These are phyloP conservation scores for Hyles lineata DNA, from an alignment of 2,888 invertebrate genomes.

Conservation along the genomic window DNA sequence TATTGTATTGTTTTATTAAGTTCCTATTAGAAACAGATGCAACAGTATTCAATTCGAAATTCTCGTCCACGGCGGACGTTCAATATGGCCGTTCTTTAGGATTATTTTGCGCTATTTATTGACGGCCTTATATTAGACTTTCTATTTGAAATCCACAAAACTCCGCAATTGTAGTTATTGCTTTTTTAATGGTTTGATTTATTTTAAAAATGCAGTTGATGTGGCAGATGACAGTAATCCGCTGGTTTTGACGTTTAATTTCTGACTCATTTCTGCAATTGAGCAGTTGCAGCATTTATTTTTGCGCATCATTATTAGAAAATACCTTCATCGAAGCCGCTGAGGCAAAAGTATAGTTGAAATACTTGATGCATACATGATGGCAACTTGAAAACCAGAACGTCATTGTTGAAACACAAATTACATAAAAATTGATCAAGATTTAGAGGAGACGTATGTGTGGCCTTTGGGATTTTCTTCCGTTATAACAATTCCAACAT, in stretches of 20 bases:
- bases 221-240: conserved; percentile 79
- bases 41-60: conserved; percentile 39
- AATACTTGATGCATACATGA: neutral
- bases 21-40: conserved; percentile 28
- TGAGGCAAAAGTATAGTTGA: neutral
- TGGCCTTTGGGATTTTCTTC: neutral
- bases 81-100: conserved; percentile 81
- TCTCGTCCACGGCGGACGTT: conserved; percentile 63
- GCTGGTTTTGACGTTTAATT: conserved; percentile 76
- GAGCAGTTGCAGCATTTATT: conserved; percentile 32
- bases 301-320: conserved; percentile 29
- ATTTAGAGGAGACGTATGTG: neutral
- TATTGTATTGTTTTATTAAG: conserved; percentile 36
- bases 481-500: no score
- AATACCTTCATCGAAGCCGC: neutral
- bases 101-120: conserved; percentile 32
- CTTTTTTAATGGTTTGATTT: conserved; percentile 31
- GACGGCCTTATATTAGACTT: conserved; percentile 13
- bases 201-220: conserved; percentile 66
- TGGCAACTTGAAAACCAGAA: neutral
- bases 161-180: neutral
- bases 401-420: conserved; percentile 12
- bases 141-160: conserved; percentile 7
- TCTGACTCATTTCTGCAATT: conserved; percentile 75
- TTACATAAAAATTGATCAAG: conserved; percentile 10